Evolutionary conservation across 2,797 vertebrate genomes (phyloP).

Genomic region (Muscicapa striata): DNA sequence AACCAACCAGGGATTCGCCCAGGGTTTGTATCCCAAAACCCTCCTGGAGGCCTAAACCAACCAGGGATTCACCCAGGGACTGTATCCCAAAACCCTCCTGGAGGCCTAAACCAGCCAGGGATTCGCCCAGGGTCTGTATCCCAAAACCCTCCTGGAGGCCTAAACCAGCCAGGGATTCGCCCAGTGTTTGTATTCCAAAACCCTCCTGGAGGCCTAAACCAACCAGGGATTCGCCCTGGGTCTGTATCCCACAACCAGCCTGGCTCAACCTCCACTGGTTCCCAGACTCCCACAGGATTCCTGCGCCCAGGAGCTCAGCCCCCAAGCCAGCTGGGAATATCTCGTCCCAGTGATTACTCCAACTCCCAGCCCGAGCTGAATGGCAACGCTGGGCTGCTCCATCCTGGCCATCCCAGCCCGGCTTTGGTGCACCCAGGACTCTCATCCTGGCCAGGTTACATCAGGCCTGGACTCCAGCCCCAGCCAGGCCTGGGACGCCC

Average conservation of each 20-base stretch:
- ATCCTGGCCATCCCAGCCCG: not conserved
- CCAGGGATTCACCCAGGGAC: fast-evolving
- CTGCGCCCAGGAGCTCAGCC: not conserved
- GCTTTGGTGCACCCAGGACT: not conserved
- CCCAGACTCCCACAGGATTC: not conserved
- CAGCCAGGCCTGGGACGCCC: not conserved
- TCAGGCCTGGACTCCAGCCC: not conserved
- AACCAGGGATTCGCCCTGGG: fast-evolving
- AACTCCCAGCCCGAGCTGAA: not conserved
- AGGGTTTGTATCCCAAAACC: fast-evolving
- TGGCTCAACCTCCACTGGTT: fast-evolving
- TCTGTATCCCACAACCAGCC: not conserved
- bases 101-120: not conserved
- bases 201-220: fast-evolving
- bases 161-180: fast-evolving
- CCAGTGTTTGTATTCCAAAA: not conserved
- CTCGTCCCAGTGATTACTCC: not conserved
- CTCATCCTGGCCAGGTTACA: not conserved
- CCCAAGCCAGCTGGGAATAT: not conserved
- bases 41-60: not conserved
- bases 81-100: fast-evolving
- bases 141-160: not conserved
- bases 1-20: fast-evolving
- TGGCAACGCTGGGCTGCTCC: not conserved
- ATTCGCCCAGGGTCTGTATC: fast-evolving